Conservation (phyloP, 2,797 vertebrate species). For the Melanotaenia pygmaea region DNA sequence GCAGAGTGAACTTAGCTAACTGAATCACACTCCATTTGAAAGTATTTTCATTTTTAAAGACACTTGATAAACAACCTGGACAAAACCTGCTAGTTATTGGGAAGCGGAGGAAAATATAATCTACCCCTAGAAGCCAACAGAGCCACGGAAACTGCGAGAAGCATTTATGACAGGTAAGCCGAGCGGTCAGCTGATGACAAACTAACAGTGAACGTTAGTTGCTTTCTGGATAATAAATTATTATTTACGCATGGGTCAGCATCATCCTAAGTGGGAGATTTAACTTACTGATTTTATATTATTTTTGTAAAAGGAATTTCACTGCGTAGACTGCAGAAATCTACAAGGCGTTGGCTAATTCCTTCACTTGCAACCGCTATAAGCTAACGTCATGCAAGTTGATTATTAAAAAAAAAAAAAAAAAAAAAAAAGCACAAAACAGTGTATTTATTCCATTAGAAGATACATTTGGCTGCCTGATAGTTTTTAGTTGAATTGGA, state of each 20-base stretch:
- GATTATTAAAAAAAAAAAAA: background rate
- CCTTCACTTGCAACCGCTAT: conserved; percentile 1
- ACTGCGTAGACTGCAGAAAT: background rate
- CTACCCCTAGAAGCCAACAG: background rate
- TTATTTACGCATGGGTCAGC: background rate
- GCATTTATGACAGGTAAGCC: conserved; percentile 77
- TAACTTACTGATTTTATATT: background rate
- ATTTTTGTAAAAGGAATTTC: too few relatives aligned
- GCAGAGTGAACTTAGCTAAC: conserved; percentile 64
- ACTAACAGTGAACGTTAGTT: conserved; percentile 48
- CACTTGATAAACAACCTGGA: background rate
- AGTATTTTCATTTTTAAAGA: background rate
- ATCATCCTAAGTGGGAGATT: background rate
- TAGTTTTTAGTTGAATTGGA: background rate
- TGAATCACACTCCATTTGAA: conserved; percentile 13
- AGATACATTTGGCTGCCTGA: background rate
- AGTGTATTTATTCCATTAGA: background rate
- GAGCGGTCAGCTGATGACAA: conserved; percentile 70
- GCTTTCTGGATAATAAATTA: conserved; percentile 6
- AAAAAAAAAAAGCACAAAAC: too few relatives aligned
- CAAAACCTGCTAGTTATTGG: background rate
- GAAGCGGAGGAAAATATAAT: background rate
- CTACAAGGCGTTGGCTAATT: background rate
- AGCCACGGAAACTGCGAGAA: conserved; percentile 47
- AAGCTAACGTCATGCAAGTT: conserved; percentile 41